Base-by-base conservation (phyloP, 2,113 vertebrate genomes). In the Solea senegalensis region DNA sequence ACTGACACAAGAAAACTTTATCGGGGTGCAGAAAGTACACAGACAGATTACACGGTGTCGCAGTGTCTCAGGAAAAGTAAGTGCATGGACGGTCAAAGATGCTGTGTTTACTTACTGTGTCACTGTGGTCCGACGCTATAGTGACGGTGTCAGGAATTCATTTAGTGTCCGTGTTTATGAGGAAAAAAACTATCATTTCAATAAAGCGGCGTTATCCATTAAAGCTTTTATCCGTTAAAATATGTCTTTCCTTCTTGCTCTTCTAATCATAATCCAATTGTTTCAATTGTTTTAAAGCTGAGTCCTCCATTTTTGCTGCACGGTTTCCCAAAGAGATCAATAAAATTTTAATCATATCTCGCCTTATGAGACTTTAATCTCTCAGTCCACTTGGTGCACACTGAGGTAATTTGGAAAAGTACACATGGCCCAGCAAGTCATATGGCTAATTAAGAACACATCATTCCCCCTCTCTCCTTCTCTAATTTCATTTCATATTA, bases 301-400 rank as follows among this genome's bases (percentile, higher is more conserved):
- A 53, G 62, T 70, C 45, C 28, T 64, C 49, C 51, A 28, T 40
- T 43, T 70, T 41, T 15, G 0, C 21, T 6, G 8, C 54, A 15
- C 9, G 16, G 14, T 65, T 68, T 43, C 65, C 59, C 9, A 55
- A 16, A 55, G 21, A 78, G 71, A 83, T 82, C 81, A 78, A 80
- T 81, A 73, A 52, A 69, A 62, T 63, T 34, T 51, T 44, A 64
- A 80, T 82, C 62, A 65, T 40, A 78, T 76, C 54, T 62, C 7
- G 2, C 53, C 63, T 71, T 64, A 78, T 81, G 74, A 66, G 72
- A 44, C 70, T 80, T 74, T 74, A 74, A 76, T 86, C 68, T 72
- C 67, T 62, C 69, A 57, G 67, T 79, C 69, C 56, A 67, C 55
- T 79, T 40, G 50, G 60, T 59, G 58, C 69, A 41, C 64, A 65